These are phyloP conservation scores for Drosophila nigromelanica DNA, from an alignment of 1,140 invertebrate species.

Conservation along the genomic window DNA sequence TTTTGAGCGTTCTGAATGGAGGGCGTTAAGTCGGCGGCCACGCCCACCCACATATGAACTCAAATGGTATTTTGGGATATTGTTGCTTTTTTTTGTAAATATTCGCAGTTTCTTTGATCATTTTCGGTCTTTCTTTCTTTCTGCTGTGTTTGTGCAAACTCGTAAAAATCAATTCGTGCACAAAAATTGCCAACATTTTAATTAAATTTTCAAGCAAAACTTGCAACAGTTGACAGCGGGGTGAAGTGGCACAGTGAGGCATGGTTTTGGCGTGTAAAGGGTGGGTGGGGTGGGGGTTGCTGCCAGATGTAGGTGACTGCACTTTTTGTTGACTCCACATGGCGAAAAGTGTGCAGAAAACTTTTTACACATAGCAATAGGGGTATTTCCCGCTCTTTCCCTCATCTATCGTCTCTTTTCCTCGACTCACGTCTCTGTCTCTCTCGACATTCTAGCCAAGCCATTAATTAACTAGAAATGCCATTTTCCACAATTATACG, in stretches of 20 bases:
- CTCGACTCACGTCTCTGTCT: slow-evolving; percentile 1
- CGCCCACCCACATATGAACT: neutral
- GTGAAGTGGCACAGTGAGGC: neutral
- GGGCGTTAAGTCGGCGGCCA: slow-evolving; percentile 2
- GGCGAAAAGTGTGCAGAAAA: slow-evolving; percentile 58
- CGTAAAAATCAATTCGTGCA: slow-evolving; percentile 60
- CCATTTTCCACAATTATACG: slow-evolving; percentile 82
- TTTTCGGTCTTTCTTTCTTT: slow-evolving; percentile 4
- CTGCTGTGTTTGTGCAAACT: slow-evolving; percentile 8
- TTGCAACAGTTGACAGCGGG: slow-evolving; percentile 59
- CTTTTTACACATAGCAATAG: slow-evolving; percentile 38
- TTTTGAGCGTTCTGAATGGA: neutral
- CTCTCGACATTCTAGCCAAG: slow-evolving; percentile 32
- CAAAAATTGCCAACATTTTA: slow-evolving; percentile 73
- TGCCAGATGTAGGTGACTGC: slow-evolving; percentile 33
- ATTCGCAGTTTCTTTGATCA: slow-evolving; percentile 25
- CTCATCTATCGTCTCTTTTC: neutral
- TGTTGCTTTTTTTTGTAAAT: slow-evolving; percentile 23
- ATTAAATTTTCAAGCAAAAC: slow-evolving; percentile 73
- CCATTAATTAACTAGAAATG: slow-evolving; percentile 83
- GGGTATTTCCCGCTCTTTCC: neutral
- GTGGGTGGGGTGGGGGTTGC: neutral
- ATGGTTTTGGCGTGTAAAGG: no score
- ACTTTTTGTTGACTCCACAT: slow-evolving; percentile 60
- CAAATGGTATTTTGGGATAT: slow-evolving; percentile 10